A percentile compares a stretch with the other conserved stretches of the same genome.
Conservation (phyloP, 2,797 vertebrate genomes). For the Hephaestus fuliginosus region DNA sequence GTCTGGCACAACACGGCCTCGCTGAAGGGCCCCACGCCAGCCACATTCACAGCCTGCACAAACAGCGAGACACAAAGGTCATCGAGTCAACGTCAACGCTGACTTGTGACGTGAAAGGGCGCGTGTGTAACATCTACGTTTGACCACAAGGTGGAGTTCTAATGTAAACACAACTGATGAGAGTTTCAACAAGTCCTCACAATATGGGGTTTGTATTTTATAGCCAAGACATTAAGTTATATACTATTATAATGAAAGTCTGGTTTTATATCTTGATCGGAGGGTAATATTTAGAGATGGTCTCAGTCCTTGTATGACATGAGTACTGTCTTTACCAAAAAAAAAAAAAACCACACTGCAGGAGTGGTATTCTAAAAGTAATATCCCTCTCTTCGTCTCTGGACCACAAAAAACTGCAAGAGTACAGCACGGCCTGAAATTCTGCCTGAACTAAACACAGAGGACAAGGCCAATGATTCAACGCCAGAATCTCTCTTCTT, state of each 20-base stretch:
- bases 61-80: background rate
- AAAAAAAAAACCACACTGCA: background rate
- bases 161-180: slow-evolving; percentile 35
- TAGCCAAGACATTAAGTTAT: background rate
- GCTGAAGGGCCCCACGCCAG: slow-evolving; percentile 93
- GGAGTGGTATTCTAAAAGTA: background rate
- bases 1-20: slow-evolving; percentile 92
- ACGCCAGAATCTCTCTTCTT: background rate
- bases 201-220: background rate
- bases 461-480: slow-evolving; percentile 6
- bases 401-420: background rate
- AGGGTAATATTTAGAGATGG: background rate
- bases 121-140: slow-evolving; percentile 2
- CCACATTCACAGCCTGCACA: slow-evolving; percentile 90
- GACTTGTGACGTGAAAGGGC: background rate
- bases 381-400: background rate
- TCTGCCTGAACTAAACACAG: slow-evolving; percentile 20
- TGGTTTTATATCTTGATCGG: background rate
- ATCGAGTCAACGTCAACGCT: background rate
- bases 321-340: background rate
- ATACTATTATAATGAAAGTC: background rate
- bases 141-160: slow-evolving; percentile 74
- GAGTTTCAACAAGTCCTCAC: background rate
- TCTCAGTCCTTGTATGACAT: background rate
- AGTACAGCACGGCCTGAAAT: slow-evolving; percentile 8